Percentiles rank a stretch among this genome's conserved stretches.
Evolutionary conservation across 2,113 vertebrate species (phyloP).

Genomic region (Lanius ludovicianus): DNA sequence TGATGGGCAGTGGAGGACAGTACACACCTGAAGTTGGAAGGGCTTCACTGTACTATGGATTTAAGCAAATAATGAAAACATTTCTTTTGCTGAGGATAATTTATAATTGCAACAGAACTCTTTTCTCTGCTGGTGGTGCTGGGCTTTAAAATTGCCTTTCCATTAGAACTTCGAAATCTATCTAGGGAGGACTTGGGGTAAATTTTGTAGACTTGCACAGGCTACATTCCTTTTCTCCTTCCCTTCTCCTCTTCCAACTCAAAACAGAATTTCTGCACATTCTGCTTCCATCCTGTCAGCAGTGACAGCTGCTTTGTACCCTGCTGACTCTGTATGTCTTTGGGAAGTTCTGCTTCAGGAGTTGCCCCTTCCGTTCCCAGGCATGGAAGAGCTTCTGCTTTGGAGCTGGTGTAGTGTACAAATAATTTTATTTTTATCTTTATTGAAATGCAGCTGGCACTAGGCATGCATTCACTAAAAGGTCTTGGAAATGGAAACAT

Average conservation of each 20-base stretch:
- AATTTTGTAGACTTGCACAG: not conserved
- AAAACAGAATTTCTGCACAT: not conserved
- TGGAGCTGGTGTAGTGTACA: not conserved
- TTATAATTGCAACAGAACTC: not conserved
- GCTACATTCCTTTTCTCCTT: not conserved
- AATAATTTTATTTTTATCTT: conserved; percentile 18
- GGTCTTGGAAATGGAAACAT: not conserved
- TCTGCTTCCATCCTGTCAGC: not conserved
- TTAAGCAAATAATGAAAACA: not conserved
- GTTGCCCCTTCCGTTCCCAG: not conserved
- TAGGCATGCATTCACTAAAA: not conserved
- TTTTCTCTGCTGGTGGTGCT: not conserved
- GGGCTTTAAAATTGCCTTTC: not conserved
- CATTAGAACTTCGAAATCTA: not conserved
- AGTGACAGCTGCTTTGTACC: not conserved
- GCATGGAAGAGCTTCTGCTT: not conserved
- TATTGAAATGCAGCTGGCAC: conserved; percentile 13
- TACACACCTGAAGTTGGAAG: not conserved
- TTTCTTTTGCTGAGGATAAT: not conserved
- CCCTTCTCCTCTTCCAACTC: not conserved
- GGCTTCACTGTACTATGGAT: not conserved
- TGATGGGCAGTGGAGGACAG: not conserved
- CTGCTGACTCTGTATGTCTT: not conserved
- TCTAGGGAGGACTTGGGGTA: not conserved
- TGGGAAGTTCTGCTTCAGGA: conserved; percentile 26